A percentile compares a stretch with the other conserved stretches of the same genome.
Conservation (phyloP, 2,797 vertebrate genomes). For the Odontamblyopus rebecca region DNA sequence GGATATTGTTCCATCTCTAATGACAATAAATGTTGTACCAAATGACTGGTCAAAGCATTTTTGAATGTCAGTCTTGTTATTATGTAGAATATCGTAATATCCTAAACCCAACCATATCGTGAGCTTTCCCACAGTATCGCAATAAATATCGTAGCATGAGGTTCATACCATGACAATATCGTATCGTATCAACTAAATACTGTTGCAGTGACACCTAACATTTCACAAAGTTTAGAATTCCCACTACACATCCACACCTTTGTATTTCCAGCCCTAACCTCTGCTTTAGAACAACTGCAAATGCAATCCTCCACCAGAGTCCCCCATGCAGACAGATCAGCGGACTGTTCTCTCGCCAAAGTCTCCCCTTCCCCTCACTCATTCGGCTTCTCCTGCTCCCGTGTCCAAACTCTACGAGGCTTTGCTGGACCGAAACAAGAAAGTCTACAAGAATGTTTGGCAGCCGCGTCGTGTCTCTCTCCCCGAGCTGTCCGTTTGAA, state of each 20-base stretch:
- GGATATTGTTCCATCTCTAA: too few relatives aligned
- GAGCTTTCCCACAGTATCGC: too few relatives aligned
- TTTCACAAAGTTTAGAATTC: not conserved
- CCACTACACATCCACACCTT: not conserved
- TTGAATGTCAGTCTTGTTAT: too few relatives aligned
- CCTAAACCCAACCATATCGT: too few relatives aligned
- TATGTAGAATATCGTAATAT: too few relatives aligned
- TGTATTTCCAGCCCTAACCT: too few relatives aligned
- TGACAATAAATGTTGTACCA: too few relatives aligned
- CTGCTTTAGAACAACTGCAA: not conserved
- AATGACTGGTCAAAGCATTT: too few relatives aligned
- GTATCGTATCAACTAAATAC: too few relatives aligned
- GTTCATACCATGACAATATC: too few relatives aligned
- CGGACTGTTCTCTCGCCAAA: not conserved
- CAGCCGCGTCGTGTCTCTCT: conserved; percentile 46
- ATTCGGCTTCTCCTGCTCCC: not conserved
- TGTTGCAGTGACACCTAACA: too few relatives aligned
- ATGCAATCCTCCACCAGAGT: conserved; percentile 5
- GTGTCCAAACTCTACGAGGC: conserved; percentile 25
- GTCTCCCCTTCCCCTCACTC: not conserved
- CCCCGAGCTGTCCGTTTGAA: conserved; percentile 55
- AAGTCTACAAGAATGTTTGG: conserved; percentile 37
- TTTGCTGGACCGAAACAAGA: conserved; percentile 42
- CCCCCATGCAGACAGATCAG: not conserved
- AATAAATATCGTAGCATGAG: too few relatives aligned